These are phyloP conservation scores for Antheraea yamamai DNA, from an alignment of 2,888 invertebrate genomes.

Conservation along the genomic window DNA sequence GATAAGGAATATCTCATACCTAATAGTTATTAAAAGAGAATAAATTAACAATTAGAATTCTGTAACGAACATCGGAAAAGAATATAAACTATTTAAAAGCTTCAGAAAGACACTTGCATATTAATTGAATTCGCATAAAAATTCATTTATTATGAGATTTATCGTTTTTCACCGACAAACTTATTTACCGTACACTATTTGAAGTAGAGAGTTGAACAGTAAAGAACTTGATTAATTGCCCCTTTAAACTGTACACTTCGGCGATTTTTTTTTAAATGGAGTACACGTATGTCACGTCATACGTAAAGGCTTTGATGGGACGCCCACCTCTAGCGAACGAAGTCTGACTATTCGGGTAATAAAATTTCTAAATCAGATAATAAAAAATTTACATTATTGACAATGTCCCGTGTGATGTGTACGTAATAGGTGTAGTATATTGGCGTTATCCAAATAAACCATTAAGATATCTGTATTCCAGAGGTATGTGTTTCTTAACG, in stretches of 20 bases:
- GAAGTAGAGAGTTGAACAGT: conserved; percentile 38
- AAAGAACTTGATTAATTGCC: conserved; percentile 61
- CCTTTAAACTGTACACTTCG: conserved; percentile 39
- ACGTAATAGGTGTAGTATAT: conserved; percentile 6
- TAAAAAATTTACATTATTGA: conserved; percentile 67
- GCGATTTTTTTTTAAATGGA: conserved; percentile 30
- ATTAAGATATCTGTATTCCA: neutral
- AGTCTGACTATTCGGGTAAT: conserved; percentile 47
- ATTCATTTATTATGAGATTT: conserved; percentile 23
- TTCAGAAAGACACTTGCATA: conserved; percentile 8
- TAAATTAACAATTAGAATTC: conserved; percentile 9
- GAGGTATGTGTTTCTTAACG: neutral
- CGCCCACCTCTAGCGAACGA: conserved; percentile 50
- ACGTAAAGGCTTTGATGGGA: conserved; percentile 39
- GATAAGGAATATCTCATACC: neutral
- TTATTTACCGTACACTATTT: conserved; percentile 29
- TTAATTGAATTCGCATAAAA: neutral
- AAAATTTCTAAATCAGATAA: conserved; percentile 65
- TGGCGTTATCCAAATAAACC: neutral
- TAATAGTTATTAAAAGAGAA: neutral
- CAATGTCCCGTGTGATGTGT: conserved; percentile 44
- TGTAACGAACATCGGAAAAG: conserved; percentile 1
- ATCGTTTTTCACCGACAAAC: conserved; percentile 33
- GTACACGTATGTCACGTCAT: conserved; percentile 38
- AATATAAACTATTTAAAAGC: conserved; percentile 7